Evolutionary conservation across 2,888 invertebrate genomes (phyloP).

Genomic region (Nasonia oneida): DNA sequence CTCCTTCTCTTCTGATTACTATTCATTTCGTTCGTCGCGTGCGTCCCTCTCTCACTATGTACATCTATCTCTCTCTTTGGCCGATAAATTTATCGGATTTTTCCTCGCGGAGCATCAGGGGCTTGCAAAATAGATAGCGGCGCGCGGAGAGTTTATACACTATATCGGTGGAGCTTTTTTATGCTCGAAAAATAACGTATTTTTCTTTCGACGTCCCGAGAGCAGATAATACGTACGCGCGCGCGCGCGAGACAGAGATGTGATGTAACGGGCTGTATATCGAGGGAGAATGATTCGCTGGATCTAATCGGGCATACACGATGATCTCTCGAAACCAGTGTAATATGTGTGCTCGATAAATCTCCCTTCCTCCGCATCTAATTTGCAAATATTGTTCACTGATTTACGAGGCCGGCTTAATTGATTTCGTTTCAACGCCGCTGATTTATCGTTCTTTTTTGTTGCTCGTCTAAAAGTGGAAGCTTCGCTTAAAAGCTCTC

Average conservation of each 20-base stretch:
- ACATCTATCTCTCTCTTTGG: not conserved
- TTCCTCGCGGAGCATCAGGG: not conserved
- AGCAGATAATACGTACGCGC: not conserved
- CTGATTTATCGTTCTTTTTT: not conserved
- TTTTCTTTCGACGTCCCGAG: not conserved
- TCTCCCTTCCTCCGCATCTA: too few species aligned
- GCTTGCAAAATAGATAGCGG: not conserved
- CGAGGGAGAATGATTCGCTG: not conserved
- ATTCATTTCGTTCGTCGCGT: not conserved
- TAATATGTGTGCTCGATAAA: too few species aligned
- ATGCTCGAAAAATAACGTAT: slow-evolving; percentile 3
- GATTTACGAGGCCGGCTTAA: not conserved
- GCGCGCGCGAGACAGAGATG: not conserved
- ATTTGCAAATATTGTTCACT: not conserved
- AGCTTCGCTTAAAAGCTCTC: too few species aligned
- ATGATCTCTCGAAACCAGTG: too few species aligned
- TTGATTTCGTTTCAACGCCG: not conserved
- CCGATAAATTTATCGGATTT: slow-evolving; percentile 16
- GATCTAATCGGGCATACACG: not conserved
- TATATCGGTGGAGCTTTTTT: not conserved
- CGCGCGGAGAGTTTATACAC: not conserved
- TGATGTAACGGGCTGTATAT: not conserved
- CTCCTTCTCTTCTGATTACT: slow-evolving; percentile 1
- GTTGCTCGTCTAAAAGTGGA: not conserved
- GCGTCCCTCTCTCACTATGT: not conserved